Evolutionary conservation across 2,888 invertebrate species (phyloP), one percentile per base, ranked within the genome.

Genomic region (Phengaris arion): DNA sequence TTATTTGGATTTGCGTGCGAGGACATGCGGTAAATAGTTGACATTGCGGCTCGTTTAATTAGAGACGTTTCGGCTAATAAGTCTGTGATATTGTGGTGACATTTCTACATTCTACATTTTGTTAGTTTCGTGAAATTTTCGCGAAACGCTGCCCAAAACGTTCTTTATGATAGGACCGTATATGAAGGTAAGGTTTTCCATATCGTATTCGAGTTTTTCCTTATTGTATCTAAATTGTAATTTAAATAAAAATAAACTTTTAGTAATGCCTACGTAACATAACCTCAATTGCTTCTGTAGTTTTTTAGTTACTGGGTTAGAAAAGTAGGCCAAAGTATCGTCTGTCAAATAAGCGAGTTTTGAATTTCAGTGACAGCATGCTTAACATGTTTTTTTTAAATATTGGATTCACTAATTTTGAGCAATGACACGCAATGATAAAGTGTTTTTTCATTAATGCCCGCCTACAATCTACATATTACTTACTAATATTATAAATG

Each of bases 81-180:
- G 82, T 87, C 92, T 92, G 92, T 93, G 92, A 92, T 92, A 92
- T 76, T 83, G 79, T 81, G 85, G 82, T 83, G 82, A 84, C 82
- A 83, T 80, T 81, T 76, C 79, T 74, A 51, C 74, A 76, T 74
- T 77, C 80, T 86, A 89, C 87, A 90, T 85, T 83, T 81, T 85
- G 81, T 79, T 82, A 80, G 89, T 92, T 93, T 92, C 91, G 93
- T 93, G 93, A 90, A 91, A 89, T 88, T 83, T 93, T 93, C 92
- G 91, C 92, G 92, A 86, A 90, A 87, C 91, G 83, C 84, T 85
- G 79, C 80, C 80, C 81, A 86, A 90, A 87, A 86, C 83, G 82
- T 87, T 92, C 93, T 93, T 92, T 93, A 93, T 93, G 93, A 93
- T 92, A 93, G 93, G 93, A 87, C 93, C 93, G 87, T 90, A 92